These are phyloP conservation scores for Hirtodrosophila histrioides DNA, from an alignment of 2,888 invertebrate species.

Conservation along the genomic window DNA sequence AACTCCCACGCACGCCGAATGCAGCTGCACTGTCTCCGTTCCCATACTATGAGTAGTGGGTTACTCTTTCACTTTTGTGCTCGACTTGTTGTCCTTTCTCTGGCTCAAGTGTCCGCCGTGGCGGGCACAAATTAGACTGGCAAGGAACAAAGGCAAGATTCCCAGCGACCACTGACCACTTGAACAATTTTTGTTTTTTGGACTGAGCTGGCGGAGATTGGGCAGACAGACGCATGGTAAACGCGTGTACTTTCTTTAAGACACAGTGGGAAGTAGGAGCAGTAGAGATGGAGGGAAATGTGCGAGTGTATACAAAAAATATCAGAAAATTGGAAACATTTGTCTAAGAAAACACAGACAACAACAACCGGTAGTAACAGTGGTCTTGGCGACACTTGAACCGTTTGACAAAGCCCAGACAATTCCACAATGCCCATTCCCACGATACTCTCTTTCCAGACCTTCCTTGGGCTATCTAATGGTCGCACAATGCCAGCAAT, in stretches of 20 bases:
- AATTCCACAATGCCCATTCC: slow-evolving; percentile 75
- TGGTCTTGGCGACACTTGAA: slow-evolving; percentile 74
- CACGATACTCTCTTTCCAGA: slow-evolving; percentile 75
- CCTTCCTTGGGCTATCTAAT: slow-evolving; percentile 48
- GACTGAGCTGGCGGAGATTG: slow-evolving; percentile 16
- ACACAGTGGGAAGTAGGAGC: slow-evolving; percentile 27
- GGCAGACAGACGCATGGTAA: slow-evolving; percentile 66
- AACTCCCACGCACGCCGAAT: slow-evolving; percentile 73
- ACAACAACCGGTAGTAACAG: slow-evolving; percentile 31
- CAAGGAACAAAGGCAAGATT: slow-evolving; percentile 52
- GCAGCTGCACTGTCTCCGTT: slow-evolving; percentile 60
- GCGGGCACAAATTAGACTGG: slow-evolving; percentile 71
- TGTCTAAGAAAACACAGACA: slow-evolving; percentile 67
- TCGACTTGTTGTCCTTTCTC: slow-evolving; percentile 53
- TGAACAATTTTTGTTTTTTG: slow-evolving; percentile 38
- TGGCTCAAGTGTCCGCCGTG: slow-evolving; percentile 66
- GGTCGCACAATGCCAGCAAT: slow-evolving; percentile 61
- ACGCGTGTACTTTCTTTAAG: slow-evolving; percentile 75
- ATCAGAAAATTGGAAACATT: slow-evolving; percentile 68
- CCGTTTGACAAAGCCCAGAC: slow-evolving; percentile 66
- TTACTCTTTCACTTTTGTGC: slow-evolving; percentile 57
- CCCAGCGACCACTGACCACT: slow-evolving; percentile 71
- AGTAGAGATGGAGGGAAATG: slow-evolving; percentile 10
- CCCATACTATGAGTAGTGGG: slow-evolving; percentile 31
- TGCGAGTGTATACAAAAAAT: slow-evolving; percentile 46